Evolutionary conservation across 2,888 invertebrate species (phyloP).

Genomic region (Galeruca laticollis): DNA sequence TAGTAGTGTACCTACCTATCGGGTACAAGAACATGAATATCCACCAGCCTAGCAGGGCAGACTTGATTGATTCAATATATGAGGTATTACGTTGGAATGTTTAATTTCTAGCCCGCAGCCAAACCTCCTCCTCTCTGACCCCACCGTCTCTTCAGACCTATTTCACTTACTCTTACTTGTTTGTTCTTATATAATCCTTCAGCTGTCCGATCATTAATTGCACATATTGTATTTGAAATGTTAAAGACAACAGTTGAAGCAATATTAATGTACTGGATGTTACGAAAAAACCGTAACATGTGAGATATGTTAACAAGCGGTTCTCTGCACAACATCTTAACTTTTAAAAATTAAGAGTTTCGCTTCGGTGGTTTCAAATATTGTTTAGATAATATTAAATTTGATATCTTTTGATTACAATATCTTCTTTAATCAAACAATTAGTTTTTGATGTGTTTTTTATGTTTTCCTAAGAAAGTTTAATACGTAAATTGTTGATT

Average conservation of each 20-base stretch:
- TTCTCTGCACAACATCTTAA: neutral
- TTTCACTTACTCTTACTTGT: conserved; percentile 47
- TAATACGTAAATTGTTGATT: too few relatives aligned
- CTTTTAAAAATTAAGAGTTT: neutral
- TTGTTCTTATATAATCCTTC: conserved; percentile 44
- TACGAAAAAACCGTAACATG: neutral
- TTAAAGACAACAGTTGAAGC: conserved; percentile 7
- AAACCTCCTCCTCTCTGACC: conserved; percentile 32
- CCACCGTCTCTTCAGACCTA: conserved; percentile 20
- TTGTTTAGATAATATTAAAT: neutral
- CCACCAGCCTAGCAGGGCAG: conserved; percentile 34
- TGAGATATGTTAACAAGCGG: neutral
- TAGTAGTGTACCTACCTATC: conserved; percentile 6
- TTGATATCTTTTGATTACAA: too few relatives aligned
- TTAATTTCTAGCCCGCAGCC: conserved; percentile 45
- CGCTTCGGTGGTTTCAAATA: neutral
- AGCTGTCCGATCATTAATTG: conserved; percentile 29
- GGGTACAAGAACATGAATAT: conserved; percentile 18
- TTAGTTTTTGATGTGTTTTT: too few relatives aligned
- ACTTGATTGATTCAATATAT: conserved; percentile 45
- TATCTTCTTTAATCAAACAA: too few relatives aligned
- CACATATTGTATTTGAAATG: conserved; percentile 19
- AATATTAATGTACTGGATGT: neutral
- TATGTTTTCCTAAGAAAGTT: too few relatives aligned
- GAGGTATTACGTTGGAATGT: conserved; percentile 47